Base-by-base conservation (phyloP, 2,888 invertebrate species). In the Platycnemis pennipes region DNA sequence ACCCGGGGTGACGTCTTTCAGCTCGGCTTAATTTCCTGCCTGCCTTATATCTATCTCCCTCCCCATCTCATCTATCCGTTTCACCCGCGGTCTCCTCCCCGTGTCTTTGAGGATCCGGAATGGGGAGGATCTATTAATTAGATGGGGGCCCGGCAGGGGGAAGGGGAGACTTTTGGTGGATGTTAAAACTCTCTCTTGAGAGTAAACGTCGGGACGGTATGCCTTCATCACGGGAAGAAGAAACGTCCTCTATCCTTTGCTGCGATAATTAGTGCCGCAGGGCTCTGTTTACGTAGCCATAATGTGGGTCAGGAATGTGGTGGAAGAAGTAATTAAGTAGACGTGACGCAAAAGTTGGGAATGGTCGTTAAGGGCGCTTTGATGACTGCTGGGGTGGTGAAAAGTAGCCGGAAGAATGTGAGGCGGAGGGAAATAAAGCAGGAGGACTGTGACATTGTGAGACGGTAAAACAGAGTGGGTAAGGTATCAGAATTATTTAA, bases 271-370 rank as follows among this genome's bases (percentile, higher is more conserved):
- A 63, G 63, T 42, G 42, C 56, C 11, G 11, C 42, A 44, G 31
- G 13, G 42, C 37, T 56, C 89, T 44, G 63, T 44, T 5, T 42
- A 63, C 37, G 89, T 5, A 45, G 45, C 87, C 26, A 44, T 45
- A 45, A 45, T 87, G 45, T 22, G 45, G 87, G 37, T 37, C 19
- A 49, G 91, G 63, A 91, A 63, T 63, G 56, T 31, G 91, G 56
- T 26, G 91, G 63, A 91, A 91, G 63, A 91, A 69, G n/a, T 69
- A n/a, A 69, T 69, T 69, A 31, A 69, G 31, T 31, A 13, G 69
- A 31, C 69, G 31, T 13, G 69, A 69, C 13, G 69, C 7, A 7
- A 69, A 69, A 69, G 69, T 69, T 69, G n/a, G 69, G 69, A 22
- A 4, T 69, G 69, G 31, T 22, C 7, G 7, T 69, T 31, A 0